Evolutionary conservation across 2,888 invertebrate species (phyloP).

Genomic region (Junonia oenone): DNA sequence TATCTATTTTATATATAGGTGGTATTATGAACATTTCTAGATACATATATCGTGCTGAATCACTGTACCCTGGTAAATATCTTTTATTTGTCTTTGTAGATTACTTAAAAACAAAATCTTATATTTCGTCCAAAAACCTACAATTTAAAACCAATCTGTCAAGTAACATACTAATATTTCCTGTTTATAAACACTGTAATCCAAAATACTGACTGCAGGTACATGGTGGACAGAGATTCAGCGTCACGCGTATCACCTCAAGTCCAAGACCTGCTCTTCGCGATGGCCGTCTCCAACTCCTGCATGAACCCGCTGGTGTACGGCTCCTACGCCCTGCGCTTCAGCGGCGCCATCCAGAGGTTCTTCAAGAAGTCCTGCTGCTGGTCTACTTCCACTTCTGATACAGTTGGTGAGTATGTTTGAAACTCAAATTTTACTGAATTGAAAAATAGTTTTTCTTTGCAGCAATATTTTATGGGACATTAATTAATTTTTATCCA

Average conservation of each 20-base stretch:
- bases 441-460: background rate
- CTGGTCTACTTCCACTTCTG: slow-evolving; percentile 45
- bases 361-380: slow-evolving; percentile 51
- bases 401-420: slow-evolving; percentile 41
- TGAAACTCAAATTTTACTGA: background rate
- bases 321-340: slow-evolving; percentile 81
- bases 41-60: too few species aligned
- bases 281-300: slow-evolving; percentile 90
- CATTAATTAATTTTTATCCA: too few species aligned
- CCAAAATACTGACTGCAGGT: slow-evolving; percentile 64
- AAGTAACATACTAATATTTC: too few species aligned
- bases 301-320: slow-evolving; percentile 91
- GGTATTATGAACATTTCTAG: too few species aligned
- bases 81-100: too few species aligned
- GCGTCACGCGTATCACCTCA: slow-evolving; percentile 82
- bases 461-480: too few species aligned
- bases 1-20: too few species aligned
- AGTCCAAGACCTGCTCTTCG: slow-evolving; percentile 85
- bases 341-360: slow-evolving; percentile 42
- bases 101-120: too few species aligned
- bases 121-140: too few species aligned
- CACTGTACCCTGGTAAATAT: too few species aligned
- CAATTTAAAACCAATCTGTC: too few species aligned
- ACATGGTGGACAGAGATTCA: slow-evolving; percentile 84
- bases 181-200: too few species aligned